These are phyloP conservation scores for Leptatherina wallacei DNA, from an alignment of 2,797 vertebrate species.

Conservation along the genomic window DNA sequence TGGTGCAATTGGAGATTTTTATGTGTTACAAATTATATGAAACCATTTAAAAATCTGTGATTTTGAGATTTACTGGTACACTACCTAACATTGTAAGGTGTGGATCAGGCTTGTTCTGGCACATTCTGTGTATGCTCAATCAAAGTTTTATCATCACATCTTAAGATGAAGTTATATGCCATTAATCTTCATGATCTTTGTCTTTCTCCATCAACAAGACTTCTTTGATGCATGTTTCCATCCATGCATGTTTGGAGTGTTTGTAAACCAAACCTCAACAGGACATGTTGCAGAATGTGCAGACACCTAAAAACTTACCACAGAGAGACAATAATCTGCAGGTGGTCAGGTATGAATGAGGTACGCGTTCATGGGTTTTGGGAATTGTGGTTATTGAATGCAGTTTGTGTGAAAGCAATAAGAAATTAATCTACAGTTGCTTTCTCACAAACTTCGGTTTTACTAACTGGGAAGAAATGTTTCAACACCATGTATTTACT, in stretches of 20 bases:
- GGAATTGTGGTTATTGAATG: background rate
- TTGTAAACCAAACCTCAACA: background rate
- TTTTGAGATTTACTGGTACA: background rate
- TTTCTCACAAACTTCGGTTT: slow-evolving; percentile 7
- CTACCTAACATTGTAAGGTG: background rate
- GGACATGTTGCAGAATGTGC: background rate
- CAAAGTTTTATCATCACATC: too few relatives aligned
- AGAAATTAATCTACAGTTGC: too few relatives aligned
- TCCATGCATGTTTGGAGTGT: background rate
- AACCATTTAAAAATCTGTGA: background rate
- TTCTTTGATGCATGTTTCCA: background rate
- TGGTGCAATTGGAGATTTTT: too few relatives aligned
- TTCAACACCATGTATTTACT: background rate
- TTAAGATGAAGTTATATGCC: too few relatives aligned
- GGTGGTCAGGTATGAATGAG: background rate
- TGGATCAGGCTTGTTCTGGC: background rate
- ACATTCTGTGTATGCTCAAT: too few relatives aligned
- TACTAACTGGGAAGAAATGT: background rate
- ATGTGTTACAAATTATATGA: too few relatives aligned
- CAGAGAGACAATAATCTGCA: background rate
- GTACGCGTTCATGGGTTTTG: background rate
- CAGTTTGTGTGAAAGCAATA: background rate
- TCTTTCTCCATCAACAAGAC: background rate
- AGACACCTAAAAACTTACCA: background rate
- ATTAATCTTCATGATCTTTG: background rate